These are phyloP conservation scores for Eretmochelys imbricata DNA, from an alignment of 2,113 vertebrate genomes.

Conservation along the genomic window DNA sequence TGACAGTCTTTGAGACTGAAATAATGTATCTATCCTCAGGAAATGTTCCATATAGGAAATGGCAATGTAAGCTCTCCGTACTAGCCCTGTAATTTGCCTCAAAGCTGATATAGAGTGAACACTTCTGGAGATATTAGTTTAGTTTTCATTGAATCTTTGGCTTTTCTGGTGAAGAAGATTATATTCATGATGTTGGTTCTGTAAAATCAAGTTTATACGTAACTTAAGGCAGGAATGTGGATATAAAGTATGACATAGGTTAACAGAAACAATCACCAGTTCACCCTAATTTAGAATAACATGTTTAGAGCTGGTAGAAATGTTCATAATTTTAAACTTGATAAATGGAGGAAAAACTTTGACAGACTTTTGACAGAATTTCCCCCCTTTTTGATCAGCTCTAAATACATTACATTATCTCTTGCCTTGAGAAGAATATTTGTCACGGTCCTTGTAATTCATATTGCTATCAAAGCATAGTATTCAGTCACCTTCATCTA, in stretches of 20 bases:
- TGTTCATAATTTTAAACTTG: no score
- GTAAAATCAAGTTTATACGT: not conserved
- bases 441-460: no score
- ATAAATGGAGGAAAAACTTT: no score
- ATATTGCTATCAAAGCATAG: no score
- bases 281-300: not conserved
- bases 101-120: not conserved
- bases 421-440: no score
- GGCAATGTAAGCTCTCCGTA: not conserved
- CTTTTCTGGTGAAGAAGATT: not conserved
- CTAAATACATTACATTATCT: no score
- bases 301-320: no score
- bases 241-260: not conserved
- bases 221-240: not conserved
- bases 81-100: not conserved
- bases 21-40: not conserved
- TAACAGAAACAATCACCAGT: not conserved
- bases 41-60: not conserved
- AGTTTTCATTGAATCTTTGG: not conserved
- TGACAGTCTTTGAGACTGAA: not conserved
- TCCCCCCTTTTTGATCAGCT: no score
- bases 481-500: no score
- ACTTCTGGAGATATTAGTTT: not conserved
- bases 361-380: no score
- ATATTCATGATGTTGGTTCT: not conserved